A percentile compares a stretch with the other conserved stretches of the same genome.
Evolutionary conservation across 2,888 invertebrate species (phyloP).

Genomic region (Pristionchus arcanus): DNA sequence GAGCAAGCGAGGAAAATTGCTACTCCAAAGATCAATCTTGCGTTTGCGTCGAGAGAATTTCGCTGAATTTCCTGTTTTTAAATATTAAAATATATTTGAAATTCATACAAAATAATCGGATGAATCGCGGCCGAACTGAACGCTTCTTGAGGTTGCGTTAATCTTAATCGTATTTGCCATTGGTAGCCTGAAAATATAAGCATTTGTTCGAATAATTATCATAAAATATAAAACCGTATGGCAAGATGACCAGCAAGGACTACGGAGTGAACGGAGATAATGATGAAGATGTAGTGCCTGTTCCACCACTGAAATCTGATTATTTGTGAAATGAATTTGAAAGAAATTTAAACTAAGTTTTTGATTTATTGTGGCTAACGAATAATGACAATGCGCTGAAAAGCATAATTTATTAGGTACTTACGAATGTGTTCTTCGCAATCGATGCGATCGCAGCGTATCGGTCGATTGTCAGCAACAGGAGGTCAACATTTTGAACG

Average conservation of each 20-base stretch:
- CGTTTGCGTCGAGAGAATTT: not conserved
- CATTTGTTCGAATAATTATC: not conserved
- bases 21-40: not conserved
- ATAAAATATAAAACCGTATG: not conserved
- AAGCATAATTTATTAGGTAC: not conserved
- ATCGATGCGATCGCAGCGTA: not conserved
- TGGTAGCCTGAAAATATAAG: not conserved
- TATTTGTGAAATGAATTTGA: no score
- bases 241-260: not conserved
- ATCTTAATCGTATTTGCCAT: not conserved
- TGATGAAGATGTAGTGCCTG: not conserved
- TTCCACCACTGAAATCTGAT: constrained; percentile 43
- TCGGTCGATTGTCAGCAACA: not conserved
- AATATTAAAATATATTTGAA: no score
- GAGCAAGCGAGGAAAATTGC: not conserved
- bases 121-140: no score
- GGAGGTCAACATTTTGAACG: not conserved
- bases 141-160: no score
- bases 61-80: not conserved
- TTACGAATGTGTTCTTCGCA: not conserved
- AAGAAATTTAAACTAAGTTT: no score
- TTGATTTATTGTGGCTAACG: no score
- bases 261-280: not conserved
- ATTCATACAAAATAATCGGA: no score
- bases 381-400: no score